Evolutionary conservation across 35 echinoderm and acorn worm species (phyloP).

Genomic region (Ophiothrix spiculata): DNA sequence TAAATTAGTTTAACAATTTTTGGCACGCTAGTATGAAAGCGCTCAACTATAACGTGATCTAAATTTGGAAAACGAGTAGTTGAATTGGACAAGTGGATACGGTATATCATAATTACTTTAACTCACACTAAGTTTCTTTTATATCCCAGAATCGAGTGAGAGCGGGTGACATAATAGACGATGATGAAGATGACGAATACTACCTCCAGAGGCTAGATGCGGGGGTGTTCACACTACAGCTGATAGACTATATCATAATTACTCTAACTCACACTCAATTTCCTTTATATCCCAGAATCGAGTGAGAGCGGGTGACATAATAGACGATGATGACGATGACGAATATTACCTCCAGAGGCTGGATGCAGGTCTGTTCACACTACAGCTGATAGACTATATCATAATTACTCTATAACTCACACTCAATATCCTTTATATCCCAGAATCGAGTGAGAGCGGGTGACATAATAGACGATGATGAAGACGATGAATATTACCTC

Average conservation of each 20-base stretch:
- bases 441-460: constrained; percentile 63
- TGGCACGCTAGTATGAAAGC: no score
- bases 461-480: constrained; percentile 93
- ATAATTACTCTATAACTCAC: no score
- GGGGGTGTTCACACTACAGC: constrained; percentile 53
- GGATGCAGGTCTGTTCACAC: constrained; percentile 87
- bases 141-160: constrained; percentile 33
- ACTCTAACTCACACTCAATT: not conserved
- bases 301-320: constrained; percentile 78
- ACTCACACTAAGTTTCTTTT: constrained; percentile 15
- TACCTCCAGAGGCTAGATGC: constrained; percentile 87
- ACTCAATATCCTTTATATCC: no score
- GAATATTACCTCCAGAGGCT: constrained; percentile 91
- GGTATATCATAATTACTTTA: no score
- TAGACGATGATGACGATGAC: constrained; percentile 94
- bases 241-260: not conserved
- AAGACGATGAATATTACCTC: constrained; percentile 96
- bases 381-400: constrained; percentile 90
- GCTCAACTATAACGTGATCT: no score
- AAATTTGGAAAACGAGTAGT: no score
- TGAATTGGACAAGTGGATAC: no score
- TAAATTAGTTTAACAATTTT: no score
- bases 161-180: constrained; percentile 84
- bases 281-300: constrained; percentile 39
- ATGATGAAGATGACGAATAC: constrained; percentile 92